Conservation (phyloP, 1,140 invertebrate genomes). For the Neodiprion lecontei region DNA sequence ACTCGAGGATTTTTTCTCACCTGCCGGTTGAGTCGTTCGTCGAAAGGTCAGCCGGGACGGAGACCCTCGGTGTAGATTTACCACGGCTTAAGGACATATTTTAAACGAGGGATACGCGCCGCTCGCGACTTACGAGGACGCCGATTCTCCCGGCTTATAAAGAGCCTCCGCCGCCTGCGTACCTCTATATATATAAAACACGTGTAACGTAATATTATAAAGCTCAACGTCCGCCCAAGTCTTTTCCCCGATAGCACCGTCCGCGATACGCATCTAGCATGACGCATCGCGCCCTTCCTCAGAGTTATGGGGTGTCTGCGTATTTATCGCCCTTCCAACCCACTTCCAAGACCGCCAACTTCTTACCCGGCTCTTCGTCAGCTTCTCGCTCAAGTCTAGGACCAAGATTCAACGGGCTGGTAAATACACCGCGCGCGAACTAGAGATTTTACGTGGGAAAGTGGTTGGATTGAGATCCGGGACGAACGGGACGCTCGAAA, state of each 20-base stretch:
- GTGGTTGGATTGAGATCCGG: no score
- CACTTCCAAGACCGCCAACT: background rate
- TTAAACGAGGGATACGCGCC: background rate
- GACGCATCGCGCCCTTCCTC: background rate
- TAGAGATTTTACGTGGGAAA: no score
- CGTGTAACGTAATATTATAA: background rate
- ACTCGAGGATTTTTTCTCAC: no score
- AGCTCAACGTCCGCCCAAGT: background rate
- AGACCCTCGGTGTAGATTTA: background rate
- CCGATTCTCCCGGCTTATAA: background rate
- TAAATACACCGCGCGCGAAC: no score
- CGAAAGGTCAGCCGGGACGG: background rate
- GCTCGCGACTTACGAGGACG: background rate
- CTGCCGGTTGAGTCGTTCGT: background rate
- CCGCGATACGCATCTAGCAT: conserved; percentile 1
- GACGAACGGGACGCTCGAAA: no score
- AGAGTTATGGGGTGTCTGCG: background rate
- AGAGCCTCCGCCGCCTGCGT: no score
- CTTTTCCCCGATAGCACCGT: background rate
- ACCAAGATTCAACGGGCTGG: no score
- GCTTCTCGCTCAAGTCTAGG: no score
- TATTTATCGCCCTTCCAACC: background rate
- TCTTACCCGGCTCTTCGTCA: no score
- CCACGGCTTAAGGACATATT: background rate
- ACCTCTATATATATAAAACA: background rate